Conservation (phyloP, 37 sponge, comb jelly and placozoan species). For the Haliclona indistincta region DNA sequence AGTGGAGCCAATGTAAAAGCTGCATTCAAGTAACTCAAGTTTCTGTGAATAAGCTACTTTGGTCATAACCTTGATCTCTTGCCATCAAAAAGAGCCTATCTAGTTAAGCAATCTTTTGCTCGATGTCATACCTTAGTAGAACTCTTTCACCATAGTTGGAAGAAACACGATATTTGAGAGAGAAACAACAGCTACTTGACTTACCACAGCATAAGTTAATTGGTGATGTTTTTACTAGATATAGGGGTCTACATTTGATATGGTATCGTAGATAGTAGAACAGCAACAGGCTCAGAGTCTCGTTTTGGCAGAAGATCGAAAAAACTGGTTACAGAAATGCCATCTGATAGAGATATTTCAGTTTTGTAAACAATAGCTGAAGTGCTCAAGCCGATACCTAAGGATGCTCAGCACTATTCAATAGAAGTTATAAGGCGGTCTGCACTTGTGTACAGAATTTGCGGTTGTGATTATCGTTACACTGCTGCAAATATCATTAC, state of each 20-base stretch:
- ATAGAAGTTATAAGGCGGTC: no score
- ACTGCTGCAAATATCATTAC: no score
- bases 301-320: slow-evolving; percentile 34
- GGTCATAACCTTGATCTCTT: slow-evolving; percentile 30
- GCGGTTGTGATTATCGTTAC: no score
- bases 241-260: slow-evolving; percentile 34
- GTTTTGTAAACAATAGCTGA: slow-evolving; percentile 33
- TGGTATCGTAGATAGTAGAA: slow-evolving; percentile 31
- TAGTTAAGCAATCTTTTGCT: slow-evolving; percentile 12
- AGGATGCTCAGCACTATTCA: no score
- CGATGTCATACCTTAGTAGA: slow-evolving; percentile 38
- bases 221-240: slow-evolving; percentile 15
- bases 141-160: slow-evolving; percentile 47
- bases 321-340: slow-evolving; percentile 31
- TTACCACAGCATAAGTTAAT: slow-evolving; percentile 31
- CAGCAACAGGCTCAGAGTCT: slow-evolving; percentile 35
- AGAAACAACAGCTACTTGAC: slow-evolving; percentile 32
- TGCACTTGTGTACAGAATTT: no score
- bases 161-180: slow-evolving; percentile 26
- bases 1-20: not conserved
- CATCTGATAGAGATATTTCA: slow-evolving; percentile 28
- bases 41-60: slow-evolving; percentile 18
- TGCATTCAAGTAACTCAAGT: slow-evolving; percentile 8
- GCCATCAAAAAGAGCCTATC: slow-evolving; percentile 36
- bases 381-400: slow-evolving; percentile 34